A percentile compares a stretch with the other conserved stretches of the same genome.
These are phyloP conservation scores for Polyploca ridens DNA, from an alignment of 2,888 invertebrate species.

Conservation along the genomic window DNA sequence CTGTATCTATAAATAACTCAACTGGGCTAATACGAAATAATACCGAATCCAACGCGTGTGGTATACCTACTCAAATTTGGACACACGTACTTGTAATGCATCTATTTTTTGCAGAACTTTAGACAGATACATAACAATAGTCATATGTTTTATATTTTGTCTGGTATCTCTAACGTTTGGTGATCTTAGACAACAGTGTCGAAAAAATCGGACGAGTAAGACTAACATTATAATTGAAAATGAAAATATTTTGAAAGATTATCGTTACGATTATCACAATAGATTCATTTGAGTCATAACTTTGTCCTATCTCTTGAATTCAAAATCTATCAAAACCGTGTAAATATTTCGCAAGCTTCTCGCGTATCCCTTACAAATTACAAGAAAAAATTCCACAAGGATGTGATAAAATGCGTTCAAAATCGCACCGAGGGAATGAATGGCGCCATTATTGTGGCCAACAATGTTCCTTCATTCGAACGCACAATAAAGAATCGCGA, in stretches of 20 bases:
- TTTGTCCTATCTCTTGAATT: no score
- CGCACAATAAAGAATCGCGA: constrained; percentile 18
- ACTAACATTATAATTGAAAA: neutral
- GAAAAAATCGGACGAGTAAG: neutral
- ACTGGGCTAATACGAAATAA: constrained; percentile 51
- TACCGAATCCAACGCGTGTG: constrained; percentile 54
- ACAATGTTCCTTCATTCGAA: constrained; percentile 31
- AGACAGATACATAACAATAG: neutral
- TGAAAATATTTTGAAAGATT: no score
- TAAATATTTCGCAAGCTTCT: neutral
- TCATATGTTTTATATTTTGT: neutral
- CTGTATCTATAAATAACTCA: constrained; percentile 28
- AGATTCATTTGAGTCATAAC: no score
- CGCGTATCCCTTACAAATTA: neutral
- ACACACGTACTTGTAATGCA: neutral
- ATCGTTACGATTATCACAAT: no score
- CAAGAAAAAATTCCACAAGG: constrained; percentile 6
- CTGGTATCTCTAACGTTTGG: neutral
- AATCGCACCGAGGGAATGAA: constrained; percentile 17
- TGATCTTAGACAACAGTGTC: neutral
- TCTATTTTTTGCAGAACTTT: neutral
- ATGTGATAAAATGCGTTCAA: constrained; percentile 23
- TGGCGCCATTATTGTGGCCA: constrained; percentile 30
- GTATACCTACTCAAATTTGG: constrained; percentile 26
- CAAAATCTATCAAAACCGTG: neutral